These are phyloP conservation scores for Oenanthe melanoleuca DNA, from an alignment of 2,113 vertebrate species.

Conservation along the genomic window DNA sequence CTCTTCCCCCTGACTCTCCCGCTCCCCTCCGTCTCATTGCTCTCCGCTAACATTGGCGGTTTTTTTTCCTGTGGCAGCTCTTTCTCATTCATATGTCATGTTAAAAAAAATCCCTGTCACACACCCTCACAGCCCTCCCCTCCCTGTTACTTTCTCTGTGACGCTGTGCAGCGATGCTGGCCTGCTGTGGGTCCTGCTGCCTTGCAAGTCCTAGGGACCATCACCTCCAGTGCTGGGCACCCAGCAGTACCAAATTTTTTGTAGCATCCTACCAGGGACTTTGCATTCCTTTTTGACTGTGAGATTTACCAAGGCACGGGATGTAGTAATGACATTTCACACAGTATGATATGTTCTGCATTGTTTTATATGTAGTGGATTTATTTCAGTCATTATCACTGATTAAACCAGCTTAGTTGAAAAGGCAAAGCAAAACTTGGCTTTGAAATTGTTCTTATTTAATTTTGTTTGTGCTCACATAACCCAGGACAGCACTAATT, in stretches of 20 bases:
- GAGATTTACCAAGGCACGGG: constrained; percentile 21
- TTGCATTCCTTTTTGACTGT: neutral
- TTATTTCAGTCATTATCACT: constrained; percentile 80
- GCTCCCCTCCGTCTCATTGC: neutral
- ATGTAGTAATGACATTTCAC: constrained; percentile 58
- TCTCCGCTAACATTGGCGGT: neutral
- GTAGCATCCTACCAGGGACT: neutral
- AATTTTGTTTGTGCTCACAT: constrained; percentile 79
- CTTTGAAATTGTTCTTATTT: constrained; percentile 84
- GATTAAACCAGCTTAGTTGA: constrained; percentile 79
- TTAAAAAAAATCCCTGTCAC: neutral
- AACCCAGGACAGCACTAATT: constrained; percentile 83
- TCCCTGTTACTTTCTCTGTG: neutral
- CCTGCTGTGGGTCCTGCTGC: neutral
- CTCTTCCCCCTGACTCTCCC: neutral
- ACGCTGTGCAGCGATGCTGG: neutral
- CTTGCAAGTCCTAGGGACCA: neutral
- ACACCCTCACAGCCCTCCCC: neutral
- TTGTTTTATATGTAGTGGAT: constrained; percentile 65
- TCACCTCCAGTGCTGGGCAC: neutral
- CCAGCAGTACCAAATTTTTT: neutral
- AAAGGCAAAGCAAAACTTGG: constrained; percentile 80
- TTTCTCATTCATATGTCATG: neutral
- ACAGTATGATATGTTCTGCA: constrained; percentile 35
- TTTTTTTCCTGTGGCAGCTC: neutral